phyloP scores from a whole-genome alignment of 2,113 vertebrate genomes.

The Riparia riparia region DNA sequence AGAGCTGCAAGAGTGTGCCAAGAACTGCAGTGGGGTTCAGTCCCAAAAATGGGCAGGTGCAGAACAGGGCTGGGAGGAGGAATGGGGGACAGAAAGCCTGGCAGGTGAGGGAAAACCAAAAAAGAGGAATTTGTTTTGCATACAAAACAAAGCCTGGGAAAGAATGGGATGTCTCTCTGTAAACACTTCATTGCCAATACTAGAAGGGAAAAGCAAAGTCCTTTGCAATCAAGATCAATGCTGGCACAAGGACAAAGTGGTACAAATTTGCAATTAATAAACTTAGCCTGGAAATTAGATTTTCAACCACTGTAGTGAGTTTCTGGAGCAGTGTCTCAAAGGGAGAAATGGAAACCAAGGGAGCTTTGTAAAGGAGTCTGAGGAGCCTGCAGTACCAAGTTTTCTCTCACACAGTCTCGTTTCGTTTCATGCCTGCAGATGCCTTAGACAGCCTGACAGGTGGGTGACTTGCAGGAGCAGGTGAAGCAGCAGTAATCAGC shows the following conservation, averaged over 20 bases:
- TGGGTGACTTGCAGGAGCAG: not conserved
- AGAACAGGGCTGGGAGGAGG: not conserved
- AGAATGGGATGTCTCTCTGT: not conserved
- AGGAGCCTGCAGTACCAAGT: not conserved
- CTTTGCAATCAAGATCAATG: constrained; percentile 38
- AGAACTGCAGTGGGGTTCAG: not conserved
- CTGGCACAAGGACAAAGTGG: constrained; percentile 1
- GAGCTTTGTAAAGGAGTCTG: not conserved
- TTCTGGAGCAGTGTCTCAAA: constrained; percentile 14
- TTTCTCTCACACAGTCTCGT: not conserved
- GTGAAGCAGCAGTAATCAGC: not conserved
- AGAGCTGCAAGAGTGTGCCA: not conserved
- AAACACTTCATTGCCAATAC: constrained; percentile 21
- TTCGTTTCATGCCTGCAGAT: not conserved
- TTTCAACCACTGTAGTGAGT: not conserved
- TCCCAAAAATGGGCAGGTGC: constrained; percentile 2
- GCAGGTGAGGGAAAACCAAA: not conserved
- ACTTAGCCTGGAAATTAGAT: constrained; percentile 34
- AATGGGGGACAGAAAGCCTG: not conserved
- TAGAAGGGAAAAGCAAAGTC: not conserved
- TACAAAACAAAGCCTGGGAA: not conserved
- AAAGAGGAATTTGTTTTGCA: not conserved
- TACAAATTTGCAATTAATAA: constrained; percentile 51
- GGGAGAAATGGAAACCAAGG: not conserved
- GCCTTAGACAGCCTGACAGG: not conserved